Evolutionary conservation across 2,113 vertebrate species (phyloP).

Genomic region (Xiphorhynchus elegans): DNA sequence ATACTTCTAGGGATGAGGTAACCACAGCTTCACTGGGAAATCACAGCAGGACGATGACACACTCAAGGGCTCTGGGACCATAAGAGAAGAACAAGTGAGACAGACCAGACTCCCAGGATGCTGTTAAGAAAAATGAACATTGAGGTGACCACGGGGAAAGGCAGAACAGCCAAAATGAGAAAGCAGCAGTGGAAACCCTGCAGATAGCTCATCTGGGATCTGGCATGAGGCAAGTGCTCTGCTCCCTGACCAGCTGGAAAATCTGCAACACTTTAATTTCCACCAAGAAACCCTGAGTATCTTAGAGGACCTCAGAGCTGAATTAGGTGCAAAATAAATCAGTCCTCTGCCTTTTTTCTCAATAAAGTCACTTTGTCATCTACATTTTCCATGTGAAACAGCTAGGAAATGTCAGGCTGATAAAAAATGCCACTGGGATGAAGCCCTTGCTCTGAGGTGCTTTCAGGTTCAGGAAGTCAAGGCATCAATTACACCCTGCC

Average conservation of each 20-base stretch:
- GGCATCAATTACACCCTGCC: background rate
- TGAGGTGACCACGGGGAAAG: background rate
- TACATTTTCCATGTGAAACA: background rate
- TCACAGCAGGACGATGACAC: background rate
- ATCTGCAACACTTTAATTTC: background rate
- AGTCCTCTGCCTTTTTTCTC: background rate
- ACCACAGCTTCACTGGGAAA: background rate
- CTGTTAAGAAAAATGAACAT: background rate
- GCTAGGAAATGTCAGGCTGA: background rate
- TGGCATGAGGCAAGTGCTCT: background rate
- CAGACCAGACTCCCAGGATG: background rate
- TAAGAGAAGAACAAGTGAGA: background rate
- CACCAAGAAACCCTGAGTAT: background rate
- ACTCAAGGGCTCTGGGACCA: background rate
- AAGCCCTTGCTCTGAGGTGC: background rate
- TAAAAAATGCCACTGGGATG: background rate
- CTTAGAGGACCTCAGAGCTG: background rate
- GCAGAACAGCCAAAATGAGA: background rate
- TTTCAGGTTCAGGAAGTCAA: background rate
- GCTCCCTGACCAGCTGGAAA: constrained; percentile 23
- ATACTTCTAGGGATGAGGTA: background rate
- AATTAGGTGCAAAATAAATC: constrained; percentile 10
- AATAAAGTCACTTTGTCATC: background rate
- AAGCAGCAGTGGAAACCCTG: background rate
- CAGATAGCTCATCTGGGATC: background rate